Evolutionary conservation across 2,888 invertebrate species (phyloP).

Genomic region (Antheraea yamamai): DNA sequence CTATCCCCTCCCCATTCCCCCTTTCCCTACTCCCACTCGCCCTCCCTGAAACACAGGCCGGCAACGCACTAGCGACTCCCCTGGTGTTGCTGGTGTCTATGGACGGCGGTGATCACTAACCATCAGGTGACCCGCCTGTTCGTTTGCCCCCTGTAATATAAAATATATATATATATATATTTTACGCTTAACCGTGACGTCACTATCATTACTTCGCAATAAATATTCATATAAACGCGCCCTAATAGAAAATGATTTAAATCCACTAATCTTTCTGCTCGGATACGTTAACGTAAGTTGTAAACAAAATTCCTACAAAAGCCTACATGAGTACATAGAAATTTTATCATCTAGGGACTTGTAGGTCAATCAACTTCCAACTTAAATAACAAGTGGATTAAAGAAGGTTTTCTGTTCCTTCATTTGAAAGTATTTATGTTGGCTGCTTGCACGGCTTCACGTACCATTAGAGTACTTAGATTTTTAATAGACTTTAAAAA

Average conservation of each 20-base stretch:
- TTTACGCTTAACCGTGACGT: not conserved
- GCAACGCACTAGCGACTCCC: no score
- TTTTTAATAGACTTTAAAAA: no score
- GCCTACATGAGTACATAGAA: not conserved
- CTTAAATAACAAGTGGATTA: not conserved
- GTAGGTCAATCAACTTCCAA: not conserved
- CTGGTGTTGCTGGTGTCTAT: no score
- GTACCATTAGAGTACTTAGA: not conserved
- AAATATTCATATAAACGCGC: not conserved
- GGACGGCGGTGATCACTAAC: no score
- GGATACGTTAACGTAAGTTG: not conserved
- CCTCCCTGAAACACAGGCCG: no score
- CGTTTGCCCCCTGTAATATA: no score
- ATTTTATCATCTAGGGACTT: not conserved
- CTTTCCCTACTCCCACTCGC: no score
- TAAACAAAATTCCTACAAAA: constrained; percentile 4
- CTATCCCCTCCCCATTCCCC: no score
- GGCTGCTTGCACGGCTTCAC: not conserved
- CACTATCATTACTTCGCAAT: not conserved
- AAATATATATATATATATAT: no score
- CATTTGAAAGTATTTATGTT: not conserved
- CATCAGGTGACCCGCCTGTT: no score
- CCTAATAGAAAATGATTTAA: constrained; percentile 9
- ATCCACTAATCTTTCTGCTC: not conserved
- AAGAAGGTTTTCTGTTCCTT: not conserved